These are phyloP conservation scores for Hemicrepidius hirtus DNA, from an alignment of 2,888 invertebrate species.

Conservation along the genomic window DNA sequence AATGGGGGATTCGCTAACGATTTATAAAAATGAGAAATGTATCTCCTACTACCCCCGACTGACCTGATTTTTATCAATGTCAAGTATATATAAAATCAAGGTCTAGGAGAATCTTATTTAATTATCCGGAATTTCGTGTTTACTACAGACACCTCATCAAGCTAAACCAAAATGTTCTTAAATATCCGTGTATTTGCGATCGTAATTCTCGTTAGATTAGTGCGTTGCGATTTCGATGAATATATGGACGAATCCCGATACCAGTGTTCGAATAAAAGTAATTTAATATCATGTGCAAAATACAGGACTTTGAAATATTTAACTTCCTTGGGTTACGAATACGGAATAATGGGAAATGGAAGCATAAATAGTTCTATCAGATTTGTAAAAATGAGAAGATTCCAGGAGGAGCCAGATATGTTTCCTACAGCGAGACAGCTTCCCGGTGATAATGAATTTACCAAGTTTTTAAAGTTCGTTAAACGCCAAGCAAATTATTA, in stretches of 20 bases:
- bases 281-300: constrained; percentile 63
- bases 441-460: constrained; percentile 60
- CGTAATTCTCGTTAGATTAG: constrained; percentile 46
- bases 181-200: constrained; percentile 42
- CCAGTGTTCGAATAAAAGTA: constrained; percentile 59
- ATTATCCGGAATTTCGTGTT: constrained; percentile 26
- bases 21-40: constrained; percentile 35
- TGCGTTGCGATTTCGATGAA: constrained; percentile 56
- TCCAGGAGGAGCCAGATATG: constrained; percentile 49
- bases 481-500: constrained; percentile 62
- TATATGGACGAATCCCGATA: constrained; percentile 63
- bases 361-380: constrained; percentile 56
- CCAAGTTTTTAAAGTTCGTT: constrained; percentile 65
- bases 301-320: constrained; percentile 63
- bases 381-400: constrained; percentile 59
- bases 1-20: constrained; percentile 33
- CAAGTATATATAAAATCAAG: constrained; percentile 46
- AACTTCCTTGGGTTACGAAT: constrained; percentile 57
- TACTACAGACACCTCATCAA: background rate
- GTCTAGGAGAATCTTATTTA: constrained; percentile 31
- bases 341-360: constrained; percentile 48
- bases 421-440: constrained; percentile 54
- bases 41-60: constrained; percentile 48
- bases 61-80: constrained; percentile 46
- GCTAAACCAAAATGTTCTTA: constrained; percentile 32